Percentiles rank a stretch among this genome's conserved stretches.
Evolutionary conservation across 2,113 vertebrate genomes (phyloP).

Genomic region (Athene noctua): DNA sequence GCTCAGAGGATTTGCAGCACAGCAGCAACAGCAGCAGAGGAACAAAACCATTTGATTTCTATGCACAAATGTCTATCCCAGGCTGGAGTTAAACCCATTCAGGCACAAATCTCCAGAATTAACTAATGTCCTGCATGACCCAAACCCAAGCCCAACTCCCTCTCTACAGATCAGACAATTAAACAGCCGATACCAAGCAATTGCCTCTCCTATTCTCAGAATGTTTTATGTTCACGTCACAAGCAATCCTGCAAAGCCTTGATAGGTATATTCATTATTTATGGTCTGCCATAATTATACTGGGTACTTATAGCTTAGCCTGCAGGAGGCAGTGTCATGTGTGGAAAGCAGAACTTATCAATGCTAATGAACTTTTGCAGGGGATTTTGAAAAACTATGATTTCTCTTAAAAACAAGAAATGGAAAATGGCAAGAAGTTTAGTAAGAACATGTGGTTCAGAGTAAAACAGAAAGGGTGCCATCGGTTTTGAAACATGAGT

Average conservation of each 20-base stretch:
- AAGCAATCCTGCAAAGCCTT: background rate
- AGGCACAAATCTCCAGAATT: background rate
- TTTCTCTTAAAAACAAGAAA: constrained; percentile 4
- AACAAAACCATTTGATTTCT: background rate
- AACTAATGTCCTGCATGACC: background rate
- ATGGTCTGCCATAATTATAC: constrained; percentile 25
- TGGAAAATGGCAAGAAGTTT: background rate
- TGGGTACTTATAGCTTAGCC: background rate
- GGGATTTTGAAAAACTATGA: background rate
- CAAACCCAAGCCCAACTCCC: background rate
- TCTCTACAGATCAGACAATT: background rate
- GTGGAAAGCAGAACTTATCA: background rate
- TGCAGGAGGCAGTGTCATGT: constrained; percentile 45
- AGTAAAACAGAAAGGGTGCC: background rate
- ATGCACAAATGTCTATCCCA: background rate
- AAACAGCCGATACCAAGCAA: background rate
- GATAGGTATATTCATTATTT: constrained; percentile 50
- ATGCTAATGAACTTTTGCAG: background rate
- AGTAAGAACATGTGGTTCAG: background rate
- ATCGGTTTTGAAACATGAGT: background rate
- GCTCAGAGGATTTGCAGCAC: constrained; percentile 21
- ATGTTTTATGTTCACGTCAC: background rate
- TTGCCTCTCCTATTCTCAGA: background rate
- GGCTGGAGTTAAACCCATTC: background rate
- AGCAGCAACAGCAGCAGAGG: background rate